Conservation (phyloP, 2,888 invertebrate genomes). For the Petrolisthes manimaculis region DNA sequence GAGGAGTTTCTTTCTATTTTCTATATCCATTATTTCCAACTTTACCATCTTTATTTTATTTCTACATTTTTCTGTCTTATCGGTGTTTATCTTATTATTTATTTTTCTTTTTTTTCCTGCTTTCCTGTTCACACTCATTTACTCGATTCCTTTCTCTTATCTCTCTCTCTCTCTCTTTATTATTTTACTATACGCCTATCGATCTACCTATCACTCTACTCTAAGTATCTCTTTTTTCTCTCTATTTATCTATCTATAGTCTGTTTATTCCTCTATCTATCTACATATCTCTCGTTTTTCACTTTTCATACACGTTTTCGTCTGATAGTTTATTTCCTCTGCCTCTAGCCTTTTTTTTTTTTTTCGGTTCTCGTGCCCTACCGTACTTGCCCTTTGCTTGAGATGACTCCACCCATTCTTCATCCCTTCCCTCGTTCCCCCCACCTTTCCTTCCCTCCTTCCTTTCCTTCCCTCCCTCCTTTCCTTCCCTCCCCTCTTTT, state of each 20-base stretch:
- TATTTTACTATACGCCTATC: too few species aligned
- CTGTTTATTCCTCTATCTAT: too few species aligned
- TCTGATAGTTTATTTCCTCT: background rate
- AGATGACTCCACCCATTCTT: background rate
- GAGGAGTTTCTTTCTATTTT: too few species aligned
- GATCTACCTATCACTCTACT: too few species aligned
- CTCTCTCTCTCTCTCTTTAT: background rate
- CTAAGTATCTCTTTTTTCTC: too few species aligned
- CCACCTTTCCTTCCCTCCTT: too few species aligned
- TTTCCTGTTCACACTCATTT: background rate
- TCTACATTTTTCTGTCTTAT: too few species aligned
- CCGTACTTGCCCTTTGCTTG: background rate
- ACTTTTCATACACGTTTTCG: background rate
- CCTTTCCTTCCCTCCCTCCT: background rate
- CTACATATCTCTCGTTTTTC: background rate
- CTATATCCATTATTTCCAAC: too few species aligned
- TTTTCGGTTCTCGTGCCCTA: background rate
- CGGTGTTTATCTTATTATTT: too few species aligned
- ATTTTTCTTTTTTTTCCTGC: too few species aligned
- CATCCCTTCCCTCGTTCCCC: background rate
- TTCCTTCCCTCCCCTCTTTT: constrained; percentile 14
- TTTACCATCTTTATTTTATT: too few species aligned
- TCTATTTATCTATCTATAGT: too few species aligned
- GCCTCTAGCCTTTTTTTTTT: background rate
- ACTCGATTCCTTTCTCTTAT: background rate